These are phyloP conservation scores for Parnassius apollo DNA, from an alignment of 2,888 invertebrate genomes.

Conservation along the genomic window DNA sequence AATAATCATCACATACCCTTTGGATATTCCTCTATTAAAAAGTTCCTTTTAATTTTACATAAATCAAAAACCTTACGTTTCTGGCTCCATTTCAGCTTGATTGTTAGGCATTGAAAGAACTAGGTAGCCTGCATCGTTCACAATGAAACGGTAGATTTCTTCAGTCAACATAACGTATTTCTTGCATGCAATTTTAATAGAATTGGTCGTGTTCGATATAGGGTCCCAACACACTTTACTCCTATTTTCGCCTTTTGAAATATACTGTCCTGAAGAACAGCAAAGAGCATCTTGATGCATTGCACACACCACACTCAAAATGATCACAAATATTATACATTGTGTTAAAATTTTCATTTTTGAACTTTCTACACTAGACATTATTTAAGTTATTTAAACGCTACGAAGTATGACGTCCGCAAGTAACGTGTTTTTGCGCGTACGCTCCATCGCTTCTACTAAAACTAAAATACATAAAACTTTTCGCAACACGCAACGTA, in stretches of 20 bases:
- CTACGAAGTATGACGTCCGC: neutral
- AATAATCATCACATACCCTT: no score
- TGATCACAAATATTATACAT: slow-evolving; percentile 12
- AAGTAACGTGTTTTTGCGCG: neutral
- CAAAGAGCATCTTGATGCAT: slow-evolving; percentile 26
- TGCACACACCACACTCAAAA: slow-evolving; percentile 13
- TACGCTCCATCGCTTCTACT: slow-evolving; percentile 2
- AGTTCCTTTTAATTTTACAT: no score
- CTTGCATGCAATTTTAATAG: slow-evolving; percentile 7
- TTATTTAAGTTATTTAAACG: slow-evolving; percentile 3
- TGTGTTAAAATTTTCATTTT: slow-evolving; percentile 14
- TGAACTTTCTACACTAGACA: neutral
- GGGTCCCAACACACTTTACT: slow-evolving; percentile 42
- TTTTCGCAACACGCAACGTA: slow-evolving; percentile 6
- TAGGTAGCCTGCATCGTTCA: slow-evolving; percentile 32
- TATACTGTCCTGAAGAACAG: slow-evolving; percentile 23
- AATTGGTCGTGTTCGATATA: neutral
- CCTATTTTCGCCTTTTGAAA: slow-evolving; percentile 7
- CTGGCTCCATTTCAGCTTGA: slow-evolving; percentile 27
- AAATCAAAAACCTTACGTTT: slow-evolving; percentile 36
- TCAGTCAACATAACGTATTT: neutral
- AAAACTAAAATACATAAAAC: slow-evolving; percentile 7
- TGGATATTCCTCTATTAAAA: no score
- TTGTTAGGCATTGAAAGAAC: slow-evolving; percentile 28
- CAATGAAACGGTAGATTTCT: slow-evolving; percentile 12